Evolutionary conservation across 2,888 invertebrate species (phyloP).

Genomic region (Tachina lurida): DNA sequence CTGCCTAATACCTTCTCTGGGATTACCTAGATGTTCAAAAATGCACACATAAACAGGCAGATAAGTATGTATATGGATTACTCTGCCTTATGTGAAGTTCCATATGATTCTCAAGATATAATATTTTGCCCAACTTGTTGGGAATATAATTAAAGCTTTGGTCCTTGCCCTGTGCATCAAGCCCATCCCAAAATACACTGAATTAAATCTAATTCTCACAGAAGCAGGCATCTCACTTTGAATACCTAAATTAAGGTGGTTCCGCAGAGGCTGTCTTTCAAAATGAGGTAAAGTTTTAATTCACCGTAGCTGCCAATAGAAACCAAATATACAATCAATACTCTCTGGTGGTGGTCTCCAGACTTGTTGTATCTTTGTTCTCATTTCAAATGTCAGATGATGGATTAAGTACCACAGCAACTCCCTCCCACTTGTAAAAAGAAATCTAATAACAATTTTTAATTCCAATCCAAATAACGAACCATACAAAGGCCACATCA

Average conservation of each 20-base stretch:
- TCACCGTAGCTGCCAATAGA: conserved; percentile 40
- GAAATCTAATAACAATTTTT: conserved; percentile 53
- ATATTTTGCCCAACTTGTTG: no score
- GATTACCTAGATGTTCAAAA: no score
- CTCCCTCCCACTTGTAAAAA: conserved; percentile 68
- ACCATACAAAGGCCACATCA: conserved; percentile 31
- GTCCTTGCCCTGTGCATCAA: no score
- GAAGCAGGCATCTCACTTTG: no score
- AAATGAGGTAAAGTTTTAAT: conserved; percentile 18
- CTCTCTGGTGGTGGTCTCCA: conserved; percentile 44
- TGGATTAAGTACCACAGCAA: conserved; percentile 66
- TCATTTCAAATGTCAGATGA: conserved; percentile 53
- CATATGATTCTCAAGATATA: no score
- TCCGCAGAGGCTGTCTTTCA: conserved; percentile 9
- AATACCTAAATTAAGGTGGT: conserved; percentile 24
- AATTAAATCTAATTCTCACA: no score
- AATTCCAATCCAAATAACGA: conserved; percentile 64
- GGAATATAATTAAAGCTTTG: no score
- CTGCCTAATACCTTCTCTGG: no score
- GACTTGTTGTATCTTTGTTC: conserved; percentile 7
- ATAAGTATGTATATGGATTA: no score
- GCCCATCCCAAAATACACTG: no score
- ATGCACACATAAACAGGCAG: no score
- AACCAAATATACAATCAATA: background rate
- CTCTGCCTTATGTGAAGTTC: no score